Percentiles rank a stretch among this genome's conserved stretches.
phyloP scores from a whole-genome alignment of 2,888 invertebrate genomes.

The Aporophyla lueneburgensis region DNA sequence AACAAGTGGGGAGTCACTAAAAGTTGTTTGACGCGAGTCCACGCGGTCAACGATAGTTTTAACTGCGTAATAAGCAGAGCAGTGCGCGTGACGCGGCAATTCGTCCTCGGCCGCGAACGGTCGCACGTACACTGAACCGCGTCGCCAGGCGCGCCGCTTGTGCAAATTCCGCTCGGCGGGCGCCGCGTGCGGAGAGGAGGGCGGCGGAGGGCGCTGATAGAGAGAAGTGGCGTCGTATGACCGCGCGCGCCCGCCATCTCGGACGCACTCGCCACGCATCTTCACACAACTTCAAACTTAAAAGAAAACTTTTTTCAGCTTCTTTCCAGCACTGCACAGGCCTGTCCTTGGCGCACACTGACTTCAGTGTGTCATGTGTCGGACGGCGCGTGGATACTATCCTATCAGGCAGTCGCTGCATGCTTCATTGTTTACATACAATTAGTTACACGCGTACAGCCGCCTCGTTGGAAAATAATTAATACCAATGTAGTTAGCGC shows the following conservation, averaged over 20 bases:
- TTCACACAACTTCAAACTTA: conserved; percentile 34
- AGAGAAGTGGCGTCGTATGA: conserved; percentile 84
- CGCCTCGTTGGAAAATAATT: conserved; percentile 44
- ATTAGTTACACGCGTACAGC: conserved; percentile 59
- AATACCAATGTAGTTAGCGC: conserved; percentile 44
- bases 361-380: not conserved
- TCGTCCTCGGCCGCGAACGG: conserved; percentile 86
- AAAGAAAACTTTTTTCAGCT: conserved; percentile 42
- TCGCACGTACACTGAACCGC: conserved; percentile 88
- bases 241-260: conserved; percentile 77
- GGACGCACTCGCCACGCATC: conserved; percentile 71
- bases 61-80: conserved; percentile 89
- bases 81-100: conserved; percentile 78
- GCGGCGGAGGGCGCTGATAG: conserved; percentile 81
- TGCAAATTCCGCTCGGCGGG: conserved; percentile 85
- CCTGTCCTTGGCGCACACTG: conserved; percentile 5
- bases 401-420: conserved; percentile 59
- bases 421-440: conserved; percentile 68
- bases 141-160: conserved; percentile 83
- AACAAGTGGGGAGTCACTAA: conserved; percentile 63
- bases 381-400: conserved; percentile 44
- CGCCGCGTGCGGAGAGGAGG: conserved; percentile 77
- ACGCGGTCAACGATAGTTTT: conserved; percentile 86
- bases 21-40: conserved; percentile 79
- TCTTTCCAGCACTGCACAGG: not conserved